Percentiles rank a stretch among this genome's conserved stretches.
Evolutionary conservation across 1,140 invertebrate species (phyloP).

Genomic region (Drosophila baimaii): DNA sequence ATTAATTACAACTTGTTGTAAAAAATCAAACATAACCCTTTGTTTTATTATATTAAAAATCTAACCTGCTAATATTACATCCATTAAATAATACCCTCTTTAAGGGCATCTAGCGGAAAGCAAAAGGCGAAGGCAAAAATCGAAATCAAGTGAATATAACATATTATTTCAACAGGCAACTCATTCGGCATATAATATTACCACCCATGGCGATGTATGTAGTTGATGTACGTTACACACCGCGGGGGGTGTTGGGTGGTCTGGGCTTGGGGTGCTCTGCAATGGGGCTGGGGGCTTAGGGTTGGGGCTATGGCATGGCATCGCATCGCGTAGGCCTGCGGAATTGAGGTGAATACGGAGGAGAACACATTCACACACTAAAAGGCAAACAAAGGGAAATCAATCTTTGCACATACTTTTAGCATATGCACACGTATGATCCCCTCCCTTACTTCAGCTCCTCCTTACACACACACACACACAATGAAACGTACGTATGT

Average conservation of each 20-base stretch:
- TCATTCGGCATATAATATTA: conserved; percentile 61
- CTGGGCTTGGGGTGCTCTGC: not conserved
- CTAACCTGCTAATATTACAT: not conserved
- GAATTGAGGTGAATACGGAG: conserved; percentile 69
- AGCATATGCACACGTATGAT: conserved; percentile 62
- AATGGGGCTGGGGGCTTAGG: not conserved
- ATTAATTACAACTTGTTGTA: not conserved
- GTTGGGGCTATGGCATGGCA: conserved; percentile 11
- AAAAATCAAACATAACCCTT: not conserved
- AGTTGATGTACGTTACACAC: conserved; percentile 45
- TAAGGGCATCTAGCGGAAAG: conserved; percentile 18
- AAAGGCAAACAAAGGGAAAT: conserved; percentile 82
- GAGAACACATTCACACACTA: conserved; percentile 53
- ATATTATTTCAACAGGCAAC: conserved; percentile 66
- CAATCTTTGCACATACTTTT: conserved; percentile 76
- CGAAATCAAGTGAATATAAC: conserved; percentile 64
- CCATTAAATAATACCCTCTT: not conserved
- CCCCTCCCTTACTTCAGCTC: not conserved
- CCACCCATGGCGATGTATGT: conserved; percentile 51
- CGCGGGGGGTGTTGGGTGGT: conserved; percentile 9
- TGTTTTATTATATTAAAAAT: not conserved
- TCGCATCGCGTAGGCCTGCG: conserved; percentile 37
- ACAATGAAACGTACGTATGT: not conserved
- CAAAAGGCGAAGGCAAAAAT: conserved; percentile 42
- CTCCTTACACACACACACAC: conserved; percentile 11